Percentiles rank a stretch among this genome's conserved stretches.
Evolutionary conservation across 2,797 vertebrate species (phyloP).

Genomic region (Hapalemur alaotrensis): DNA sequence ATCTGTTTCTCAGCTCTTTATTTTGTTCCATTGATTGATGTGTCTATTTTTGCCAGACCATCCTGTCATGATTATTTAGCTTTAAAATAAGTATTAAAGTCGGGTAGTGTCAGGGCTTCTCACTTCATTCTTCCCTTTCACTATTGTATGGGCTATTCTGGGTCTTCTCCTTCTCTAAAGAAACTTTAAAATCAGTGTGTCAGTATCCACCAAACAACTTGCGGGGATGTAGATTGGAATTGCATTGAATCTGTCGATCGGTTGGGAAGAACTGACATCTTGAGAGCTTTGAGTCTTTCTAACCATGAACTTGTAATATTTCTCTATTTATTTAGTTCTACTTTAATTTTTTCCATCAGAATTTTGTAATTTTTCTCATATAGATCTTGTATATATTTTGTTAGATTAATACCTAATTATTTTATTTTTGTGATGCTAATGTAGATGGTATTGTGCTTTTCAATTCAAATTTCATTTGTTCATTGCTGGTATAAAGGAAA

Average conservation of each 20-base stretch:
- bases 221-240: background rate
- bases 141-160: background rate
- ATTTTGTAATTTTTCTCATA: background rate
- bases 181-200: background rate
- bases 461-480: background rate
- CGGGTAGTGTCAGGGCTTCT: background rate
- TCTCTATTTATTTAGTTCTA: background rate
- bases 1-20: background rate
- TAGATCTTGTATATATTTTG: background rate
- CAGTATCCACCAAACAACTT: background rate
- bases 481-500: background rate
- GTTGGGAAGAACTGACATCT: background rate
- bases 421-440: background rate
- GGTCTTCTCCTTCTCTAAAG: background rate
- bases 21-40: background rate
- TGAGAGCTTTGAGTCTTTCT: background rate
- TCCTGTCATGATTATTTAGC: background rate
- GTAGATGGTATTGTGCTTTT: background rate
- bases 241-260: background rate
- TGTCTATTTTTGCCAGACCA: background rate
- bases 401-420: background rate
- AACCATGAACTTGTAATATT: no score
- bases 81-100: background rate
- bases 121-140: background rate
- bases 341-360: background rate